Evolutionary conservation across 2,888 invertebrate genomes (phyloP), one percentile per base, ranked within the genome.

Genomic region (Athalia rosae): DNA sequence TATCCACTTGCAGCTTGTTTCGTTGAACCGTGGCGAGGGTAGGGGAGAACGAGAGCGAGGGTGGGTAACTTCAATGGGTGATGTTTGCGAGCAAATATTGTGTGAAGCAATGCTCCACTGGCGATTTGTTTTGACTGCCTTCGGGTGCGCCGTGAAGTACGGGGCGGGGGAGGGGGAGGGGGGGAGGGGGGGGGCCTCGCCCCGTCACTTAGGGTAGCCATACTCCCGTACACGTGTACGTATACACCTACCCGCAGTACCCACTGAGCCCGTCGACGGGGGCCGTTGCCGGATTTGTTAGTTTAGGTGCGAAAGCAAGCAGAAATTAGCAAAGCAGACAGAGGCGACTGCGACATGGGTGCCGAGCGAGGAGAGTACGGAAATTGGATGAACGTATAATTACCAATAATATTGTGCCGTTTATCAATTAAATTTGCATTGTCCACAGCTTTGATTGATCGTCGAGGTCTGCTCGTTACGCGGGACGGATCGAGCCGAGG

Each of bases 61-160:
- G 79, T 81, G 8, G 15, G 69, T 45, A 62, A 76, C 76, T 43
- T 66, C 76, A 76, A 64, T 76, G 76, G 71, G 62, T 79, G 78
- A 76, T 82, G 83, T 83, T 84, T 83, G 81, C 78, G 76, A 77
- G 80, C 79, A 84, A 84, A 84, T 84, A 84, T 84, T 84, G 81
- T 80, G 79, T 73, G 79, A 66, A 67, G 80, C 67, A 66, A 78
- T 79, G 76, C 73, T 78, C 76, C 61, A 74, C 76, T 76, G 74
- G 41, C 59, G 62, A 77, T 79, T 79, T 81, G 80, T 80, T 82
- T 83, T 79, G 79, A 77, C 77, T 76, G 73, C 74, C 80, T 74
- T 76, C 71, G 78, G 73, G 71, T 76, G 76, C 50, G 58, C 67
- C 67, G 9, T 58, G 43, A 56, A 58, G 28, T 28, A 28, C 1